Evolutionary conservation across 2,888 invertebrate species (phyloP), one percentile per base, ranked within the genome.

Genomic region (Caenorhabditis sulstoni): DNA sequence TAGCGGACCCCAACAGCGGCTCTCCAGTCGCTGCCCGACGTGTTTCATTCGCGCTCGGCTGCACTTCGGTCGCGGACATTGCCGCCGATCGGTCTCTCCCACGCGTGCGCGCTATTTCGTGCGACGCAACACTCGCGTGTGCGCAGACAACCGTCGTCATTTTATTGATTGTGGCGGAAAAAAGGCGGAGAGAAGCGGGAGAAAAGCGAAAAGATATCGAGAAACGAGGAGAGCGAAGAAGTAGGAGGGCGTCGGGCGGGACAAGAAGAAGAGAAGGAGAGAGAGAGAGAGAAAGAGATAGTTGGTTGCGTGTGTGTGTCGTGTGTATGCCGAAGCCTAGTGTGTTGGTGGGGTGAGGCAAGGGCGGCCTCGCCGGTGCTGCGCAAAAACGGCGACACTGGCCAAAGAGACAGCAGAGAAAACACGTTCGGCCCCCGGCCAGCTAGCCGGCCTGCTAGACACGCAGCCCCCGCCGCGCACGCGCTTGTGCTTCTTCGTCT

Each of bases 81-180:
- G 57, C 73, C 47, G 23, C 7, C 29, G 68, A 12, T 14, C 9
- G 52, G 59, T 68, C 71, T 64, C 73, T 73, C 64, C 29, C 57
- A 57, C 49, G 35, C 64, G 29, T 29, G 47, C 23, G 62, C 62
- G 57, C 73, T 62, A 62, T 73, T 62, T 73, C 23, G 16, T 35
- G 50, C 41, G 62, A 49, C 71, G 71, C 62, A 62, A 62, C 71
- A 71, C 71, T 71, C 71, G 62, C 64, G 53, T 53, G 39, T 49
- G 62, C 64, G 58, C 62, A 64, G 55, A 58, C 64, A 58, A 64
- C 64, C 57, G 73, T 64, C 37, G 73, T 73, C 64, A 62, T 73
- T 73, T 65, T 73, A 73, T 73, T 73, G 73, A 73, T 73, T 73
- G 73, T 67, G 67, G 62, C 61, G 67, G 62, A 66, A 76, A 76